Conservation (phyloP, 2,113 vertebrate genomes). For the Rallus limicola region DNA sequence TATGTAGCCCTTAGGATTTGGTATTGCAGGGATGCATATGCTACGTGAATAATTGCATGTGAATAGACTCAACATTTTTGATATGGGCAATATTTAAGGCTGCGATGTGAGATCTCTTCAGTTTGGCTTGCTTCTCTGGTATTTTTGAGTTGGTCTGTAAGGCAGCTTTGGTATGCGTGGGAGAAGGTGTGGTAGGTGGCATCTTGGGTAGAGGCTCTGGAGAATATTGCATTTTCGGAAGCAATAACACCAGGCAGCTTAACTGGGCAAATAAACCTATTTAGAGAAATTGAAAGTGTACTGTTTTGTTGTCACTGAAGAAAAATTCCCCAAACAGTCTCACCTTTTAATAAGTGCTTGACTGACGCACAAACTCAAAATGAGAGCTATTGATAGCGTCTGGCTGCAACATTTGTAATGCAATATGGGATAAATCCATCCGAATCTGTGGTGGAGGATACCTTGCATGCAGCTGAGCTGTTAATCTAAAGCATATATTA, state of each 20-base stretch:
- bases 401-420: not conserved
- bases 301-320: not conserved
- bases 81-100: not conserved
- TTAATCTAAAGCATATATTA: constrained; percentile 15
- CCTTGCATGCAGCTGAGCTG: not conserved
- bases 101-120: not conserved
- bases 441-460: not conserved
- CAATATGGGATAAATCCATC: not conserved
- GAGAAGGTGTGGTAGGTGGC: not conserved
- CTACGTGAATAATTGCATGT: rapidly evolving
- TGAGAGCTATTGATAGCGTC: not conserved
- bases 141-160: not conserved
- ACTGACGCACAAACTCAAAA: not conserved
- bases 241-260: constrained; percentile 13
- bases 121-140: not conserved
- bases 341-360: not conserved
- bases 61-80: not conserved
- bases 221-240: not conserved
- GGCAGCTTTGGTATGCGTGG: not conserved
- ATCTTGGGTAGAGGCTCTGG: not conserved
- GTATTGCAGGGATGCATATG: not conserved
- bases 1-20: not conserved
- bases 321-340: not conserved
- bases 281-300: constrained; percentile 11
- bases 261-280: not conserved